Evolutionary conservation across 2,888 invertebrate species (phyloP), one percentile per base, ranked within the genome.

Genomic region (Liopterus haemorrhoidalis): DNA sequence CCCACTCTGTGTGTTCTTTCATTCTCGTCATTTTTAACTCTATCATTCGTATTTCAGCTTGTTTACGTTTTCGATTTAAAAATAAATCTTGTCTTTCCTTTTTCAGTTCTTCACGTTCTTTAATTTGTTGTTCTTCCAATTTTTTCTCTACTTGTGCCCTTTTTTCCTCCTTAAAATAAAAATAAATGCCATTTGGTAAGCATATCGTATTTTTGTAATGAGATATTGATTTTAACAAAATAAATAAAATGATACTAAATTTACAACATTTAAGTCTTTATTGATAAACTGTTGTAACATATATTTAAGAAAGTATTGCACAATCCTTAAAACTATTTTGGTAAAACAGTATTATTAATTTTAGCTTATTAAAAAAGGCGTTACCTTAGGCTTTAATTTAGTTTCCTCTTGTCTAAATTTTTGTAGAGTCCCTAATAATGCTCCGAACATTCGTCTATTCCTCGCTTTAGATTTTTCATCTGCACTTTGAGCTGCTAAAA

Each of bases 351-450:
- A n/a, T n/a, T n/a, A n/a, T n/a, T n/a, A n/a, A n/a, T n/a, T n/a
- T n/a, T n/a, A n/a, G n/a, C n/a, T 31, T 31, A n/a, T 19, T 21
- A 15, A 40, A 16, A 32, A 36, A 38, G 36, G 20, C 57, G 54
- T 58, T 65, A 81, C 81, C 73, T 86, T 90, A 57, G 85, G 84
- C 67, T 91, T 90, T 53, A 90, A 70, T 42, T 83, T 84, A 44
- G 89, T 89, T 69, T 95, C 93, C 63, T 96, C 95, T 62, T 90
- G 89, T 59, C 92, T 86, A 66, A 97, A 97, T 66, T 90, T 91
- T 63, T 94, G 91, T 55, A 99, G 69, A 9, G 97, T 97, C 3
- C 97, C 96, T 41, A 97, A 70, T 30, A 99, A 72, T 14, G 94
- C 85, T 5, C 96, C 95, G 71, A 99, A 96, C 85, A 99, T 96